Conservation (phyloP, 2,113 vertebrate genomes). For the Anas platyrhynchos region DNA sequence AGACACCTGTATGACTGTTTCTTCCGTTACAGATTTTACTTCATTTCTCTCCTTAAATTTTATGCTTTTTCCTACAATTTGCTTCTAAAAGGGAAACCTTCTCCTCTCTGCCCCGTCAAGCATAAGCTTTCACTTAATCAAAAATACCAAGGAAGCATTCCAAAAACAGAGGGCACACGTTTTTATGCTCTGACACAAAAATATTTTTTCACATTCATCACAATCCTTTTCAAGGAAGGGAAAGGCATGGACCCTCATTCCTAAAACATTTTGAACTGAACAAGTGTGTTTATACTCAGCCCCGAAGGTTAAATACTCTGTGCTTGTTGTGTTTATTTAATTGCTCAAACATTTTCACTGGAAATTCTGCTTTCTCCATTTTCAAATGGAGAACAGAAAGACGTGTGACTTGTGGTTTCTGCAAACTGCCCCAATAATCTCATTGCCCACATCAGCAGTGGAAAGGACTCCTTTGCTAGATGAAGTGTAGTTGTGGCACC, state of each 20-base stretch:
- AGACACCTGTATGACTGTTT: not conserved
- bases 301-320: not conserved
- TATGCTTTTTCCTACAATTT: not conserved
- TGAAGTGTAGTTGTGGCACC: not conserved
- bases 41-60: not conserved
- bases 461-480: not conserved
- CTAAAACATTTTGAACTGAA: not conserved
- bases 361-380: not conserved
- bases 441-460: not conserved
- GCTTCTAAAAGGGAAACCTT: not conserved
- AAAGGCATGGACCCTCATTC: not conserved
- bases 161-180: not conserved
- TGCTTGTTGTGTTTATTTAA: not conserved
- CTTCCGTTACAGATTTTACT: not conserved
- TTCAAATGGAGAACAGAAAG: not conserved
- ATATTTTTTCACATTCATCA: slow-evolving; percentile 13
- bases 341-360: not conserved
- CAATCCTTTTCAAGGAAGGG: not conserved
- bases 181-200: not conserved
- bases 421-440: not conserved
- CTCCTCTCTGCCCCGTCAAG: not conserved
- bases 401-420: not conserved
- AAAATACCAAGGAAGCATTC: not conserved
- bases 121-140: not conserved
- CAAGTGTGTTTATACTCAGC: not conserved